Evolutionary conservation across 2,888 invertebrate genomes (phyloP).

Genomic region (Marronus borbonicus): DNA sequence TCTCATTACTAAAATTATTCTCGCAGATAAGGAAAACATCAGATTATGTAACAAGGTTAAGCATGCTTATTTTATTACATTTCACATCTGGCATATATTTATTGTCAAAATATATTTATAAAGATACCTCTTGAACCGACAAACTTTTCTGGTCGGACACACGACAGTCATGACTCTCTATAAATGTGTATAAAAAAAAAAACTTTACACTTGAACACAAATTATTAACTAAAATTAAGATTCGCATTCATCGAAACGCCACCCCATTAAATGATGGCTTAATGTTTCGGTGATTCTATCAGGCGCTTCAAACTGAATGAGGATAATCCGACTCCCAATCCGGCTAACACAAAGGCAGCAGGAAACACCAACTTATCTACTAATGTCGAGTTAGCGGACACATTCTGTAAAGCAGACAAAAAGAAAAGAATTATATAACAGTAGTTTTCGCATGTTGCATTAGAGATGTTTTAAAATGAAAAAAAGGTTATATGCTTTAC

Average conservation of each 20-base stretch:
- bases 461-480: neutral
- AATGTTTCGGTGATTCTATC: constrained; percentile 55
- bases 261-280: constrained; percentile 41
- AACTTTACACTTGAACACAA: constrained; percentile 22
- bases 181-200: constrained; percentile 33
- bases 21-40: neutral
- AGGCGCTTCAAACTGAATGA: constrained; percentile 68
- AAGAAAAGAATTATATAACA: neutral
- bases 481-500: neutral
- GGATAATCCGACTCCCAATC: constrained; percentile 67
- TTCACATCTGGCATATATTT: constrained; percentile 48
- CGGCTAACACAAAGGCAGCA: constrained; percentile 67
- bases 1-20: neutral
- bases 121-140: constrained; percentile 63
- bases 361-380: constrained; percentile 65
- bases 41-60: constrained; percentile 3
- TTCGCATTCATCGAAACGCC: constrained; percentile 32
- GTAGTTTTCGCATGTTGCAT: neutral
- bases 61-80: neutral
- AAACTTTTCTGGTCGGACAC: constrained; percentile 57
- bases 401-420: constrained; percentile 58
- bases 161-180: constrained; percentile 46
- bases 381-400: constrained; percentile 55
- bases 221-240: constrained; percentile 45
- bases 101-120: constrained; percentile 66